Evolutionary conservation across 2,797 vertebrate species (phyloP).

Genomic region (Lithobates sylvaticus): DNA sequence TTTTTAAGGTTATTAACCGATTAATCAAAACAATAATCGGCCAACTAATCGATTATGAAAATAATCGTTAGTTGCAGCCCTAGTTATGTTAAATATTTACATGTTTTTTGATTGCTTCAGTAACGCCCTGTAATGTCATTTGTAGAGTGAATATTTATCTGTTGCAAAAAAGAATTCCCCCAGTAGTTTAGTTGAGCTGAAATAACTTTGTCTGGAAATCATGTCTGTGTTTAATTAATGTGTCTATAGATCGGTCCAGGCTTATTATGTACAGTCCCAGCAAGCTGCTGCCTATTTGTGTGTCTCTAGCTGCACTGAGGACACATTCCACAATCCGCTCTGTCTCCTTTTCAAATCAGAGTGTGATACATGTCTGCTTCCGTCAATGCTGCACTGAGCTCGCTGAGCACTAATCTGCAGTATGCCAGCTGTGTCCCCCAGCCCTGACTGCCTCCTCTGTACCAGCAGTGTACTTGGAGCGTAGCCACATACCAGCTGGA

Average conservation of each 20-base stretch:
- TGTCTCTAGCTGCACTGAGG: not conserved
- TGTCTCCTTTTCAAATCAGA: slow-evolving; percentile 1
- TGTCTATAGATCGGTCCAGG: not conserved
- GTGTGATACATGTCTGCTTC: slow-evolving; percentile 28
- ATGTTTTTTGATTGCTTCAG: too few species aligned
- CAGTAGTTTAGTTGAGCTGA: too few species aligned
- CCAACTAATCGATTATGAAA: too few species aligned
- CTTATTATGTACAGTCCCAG: not conserved
- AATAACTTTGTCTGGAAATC: too few species aligned
- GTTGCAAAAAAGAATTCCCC: too few species aligned
- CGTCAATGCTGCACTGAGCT: slow-evolving; percentile 15
- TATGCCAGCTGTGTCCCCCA: slow-evolving; percentile 64
- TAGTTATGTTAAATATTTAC: too few species aligned
- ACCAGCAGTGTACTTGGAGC: slow-evolving; percentile 62
- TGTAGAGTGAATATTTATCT: too few species aligned
- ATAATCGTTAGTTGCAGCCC: too few species aligned
- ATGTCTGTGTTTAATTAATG: too few species aligned
- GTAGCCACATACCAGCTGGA: slow-evolving; percentile 66
- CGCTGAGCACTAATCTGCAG: slow-evolving; percentile 52
- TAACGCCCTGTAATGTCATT: too few species aligned
- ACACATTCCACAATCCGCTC: not conserved
- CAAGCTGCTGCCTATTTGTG: not conserved
- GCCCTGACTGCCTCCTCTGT: slow-evolving; percentile 43
- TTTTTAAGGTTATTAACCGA: too few species aligned
- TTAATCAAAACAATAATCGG: too few species aligned